A percentile compares a stretch with the other conserved stretches of the same genome.
phyloP scores from a whole-genome alignment of 2,113 vertebrate genomes.

The Corydoras maculifer region DNA sequence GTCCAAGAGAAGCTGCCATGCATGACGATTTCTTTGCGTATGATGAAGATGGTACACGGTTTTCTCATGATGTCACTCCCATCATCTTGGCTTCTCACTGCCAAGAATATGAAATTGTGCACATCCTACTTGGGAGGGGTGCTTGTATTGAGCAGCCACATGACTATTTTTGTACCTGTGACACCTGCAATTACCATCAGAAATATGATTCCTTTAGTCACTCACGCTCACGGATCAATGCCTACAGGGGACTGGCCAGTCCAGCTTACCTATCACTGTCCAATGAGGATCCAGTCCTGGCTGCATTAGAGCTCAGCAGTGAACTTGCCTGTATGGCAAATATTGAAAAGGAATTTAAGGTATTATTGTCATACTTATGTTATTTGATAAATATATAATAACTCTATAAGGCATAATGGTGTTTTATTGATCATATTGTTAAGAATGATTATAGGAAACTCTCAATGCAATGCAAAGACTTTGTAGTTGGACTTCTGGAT shows the following conservation, averaged over 20 bases:
- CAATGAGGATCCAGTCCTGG: slow-evolving; percentile 92
- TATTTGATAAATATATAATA: too few species aligned
- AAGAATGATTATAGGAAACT: slow-evolving; percentile 90
- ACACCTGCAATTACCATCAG: slow-evolving; percentile 89
- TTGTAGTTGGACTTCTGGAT: slow-evolving; percentile 93
- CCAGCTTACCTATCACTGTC: slow-evolving; percentile 92
- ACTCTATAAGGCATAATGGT: background rate
- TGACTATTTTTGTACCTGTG: slow-evolving; percentile 94
- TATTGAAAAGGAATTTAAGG: slow-evolving; percentile 99
- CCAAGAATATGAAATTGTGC: slow-evolving; percentile 94
- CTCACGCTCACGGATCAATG: slow-evolving; percentile 91
- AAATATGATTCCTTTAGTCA: slow-evolving; percentile 97
- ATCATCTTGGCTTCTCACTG: slow-evolving; percentile 93
- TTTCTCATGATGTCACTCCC: slow-evolving; percentile 93
- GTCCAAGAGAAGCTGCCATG: slow-evolving; percentile 84
- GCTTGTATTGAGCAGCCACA: slow-evolving; percentile 88
- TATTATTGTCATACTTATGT: slow-evolving; percentile 47
- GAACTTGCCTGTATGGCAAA: slow-evolving; percentile 90
- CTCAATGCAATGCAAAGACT: slow-evolving; percentile 96
- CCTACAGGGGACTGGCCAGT: slow-evolving; percentile 92
- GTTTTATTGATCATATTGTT: slow-evolving; percentile 17
- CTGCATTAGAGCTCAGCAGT: slow-evolving; percentile 93
- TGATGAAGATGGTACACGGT: slow-evolving; percentile 91
- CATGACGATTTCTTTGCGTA: slow-evolving; percentile 97
- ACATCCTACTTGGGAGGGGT: slow-evolving; percentile 86